Conservation (phyloP, 2,888 invertebrate species). For the Cephus nigrinus region DNA sequence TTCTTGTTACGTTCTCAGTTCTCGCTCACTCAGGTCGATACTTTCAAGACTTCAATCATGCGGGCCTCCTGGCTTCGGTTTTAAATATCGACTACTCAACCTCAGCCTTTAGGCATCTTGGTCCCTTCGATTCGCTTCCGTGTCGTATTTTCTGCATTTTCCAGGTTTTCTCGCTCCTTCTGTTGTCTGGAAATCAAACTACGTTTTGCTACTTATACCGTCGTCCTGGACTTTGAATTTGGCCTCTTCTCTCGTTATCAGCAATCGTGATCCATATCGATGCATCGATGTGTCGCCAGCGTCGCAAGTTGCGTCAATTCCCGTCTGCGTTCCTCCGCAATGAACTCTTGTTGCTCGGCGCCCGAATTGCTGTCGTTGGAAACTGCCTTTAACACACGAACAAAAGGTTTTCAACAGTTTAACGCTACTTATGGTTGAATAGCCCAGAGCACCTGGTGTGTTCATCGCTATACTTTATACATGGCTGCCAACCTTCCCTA, state of each 20-base stretch:
- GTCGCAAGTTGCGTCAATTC: too few species aligned
- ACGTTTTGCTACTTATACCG: too few species aligned
- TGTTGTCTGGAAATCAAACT: not conserved
- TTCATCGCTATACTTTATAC: not conserved
- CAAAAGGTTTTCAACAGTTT: not conserved
- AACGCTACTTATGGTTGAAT: not conserved
- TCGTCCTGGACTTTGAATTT: too few species aligned
- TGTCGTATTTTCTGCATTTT: slow-evolving; percentile 34
- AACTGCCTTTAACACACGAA: not conserved
- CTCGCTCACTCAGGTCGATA: slow-evolving; percentile 25
- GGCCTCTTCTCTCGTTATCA: too few species aligned
- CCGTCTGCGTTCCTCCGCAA: too few species aligned
- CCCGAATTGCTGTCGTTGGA: not conserved
- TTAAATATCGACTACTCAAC: slow-evolving; percentile 51
- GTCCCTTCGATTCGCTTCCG: slow-evolving; percentile 3
- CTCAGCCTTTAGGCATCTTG: slow-evolving; percentile 40
- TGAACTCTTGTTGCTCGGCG: too few species aligned
- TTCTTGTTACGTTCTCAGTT: too few species aligned
- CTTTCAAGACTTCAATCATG: slow-evolving; percentile 50
- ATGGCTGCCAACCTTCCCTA: not conserved
- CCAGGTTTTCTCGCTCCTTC: not conserved
- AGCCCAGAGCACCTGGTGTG: not conserved
- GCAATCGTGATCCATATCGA: too few species aligned
- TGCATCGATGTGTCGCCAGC: too few species aligned
- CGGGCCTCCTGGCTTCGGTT: slow-evolving; percentile 47